Evolutionary conservation across 2,888 invertebrate species (phyloP), one percentile per base, ranked within the genome.

Genomic region (Eupithecia abbreviata): DNA sequence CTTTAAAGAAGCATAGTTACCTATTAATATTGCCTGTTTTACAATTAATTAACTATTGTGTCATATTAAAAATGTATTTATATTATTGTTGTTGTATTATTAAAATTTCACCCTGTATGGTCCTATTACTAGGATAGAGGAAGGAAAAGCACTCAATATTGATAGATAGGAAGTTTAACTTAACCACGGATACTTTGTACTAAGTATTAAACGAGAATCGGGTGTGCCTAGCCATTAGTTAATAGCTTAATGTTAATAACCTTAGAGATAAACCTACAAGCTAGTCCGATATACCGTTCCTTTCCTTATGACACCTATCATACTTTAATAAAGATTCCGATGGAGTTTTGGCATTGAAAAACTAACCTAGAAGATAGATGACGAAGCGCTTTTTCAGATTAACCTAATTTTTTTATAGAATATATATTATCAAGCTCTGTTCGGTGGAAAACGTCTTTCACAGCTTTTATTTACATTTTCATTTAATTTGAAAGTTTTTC

Each of bases 361-460:
- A 72, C 72, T 69, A 74, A 79, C 71, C 73, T 73, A 71, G 70
- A 75, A 58, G 51, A 68, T 58, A 62, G 68, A 62, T 77, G 55
- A 69, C 43, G 74, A 43, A 70, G 49, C 66, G 62, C 62, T 70
- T 72, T 55, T 74, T 13, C 9, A 75, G 67, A 73, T 47, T 72
- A 74, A 68, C 51, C 75, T 78, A 78, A 72, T 73, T 42, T 68
- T 45, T 65, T 15, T 78, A 76, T 76, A 77, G 5, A 80, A 73
- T 80, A 83, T 83, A 83, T 83, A 84, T 81, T 84, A 82, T 81
- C 79, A 72, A 81, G 77, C 79, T 82, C 82, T 85, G 78, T 81
- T 84, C 84, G 85, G 85, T 85, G 84, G 84, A 83, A 81, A 77
- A 82, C 77, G 78, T 82, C 81, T 80, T 77, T 78, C 79, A 82